These are phyloP conservation scores for Eriocheir sinensis DNA, from an alignment of 1,140 invertebrate species.

Conservation along the genomic window DNA sequence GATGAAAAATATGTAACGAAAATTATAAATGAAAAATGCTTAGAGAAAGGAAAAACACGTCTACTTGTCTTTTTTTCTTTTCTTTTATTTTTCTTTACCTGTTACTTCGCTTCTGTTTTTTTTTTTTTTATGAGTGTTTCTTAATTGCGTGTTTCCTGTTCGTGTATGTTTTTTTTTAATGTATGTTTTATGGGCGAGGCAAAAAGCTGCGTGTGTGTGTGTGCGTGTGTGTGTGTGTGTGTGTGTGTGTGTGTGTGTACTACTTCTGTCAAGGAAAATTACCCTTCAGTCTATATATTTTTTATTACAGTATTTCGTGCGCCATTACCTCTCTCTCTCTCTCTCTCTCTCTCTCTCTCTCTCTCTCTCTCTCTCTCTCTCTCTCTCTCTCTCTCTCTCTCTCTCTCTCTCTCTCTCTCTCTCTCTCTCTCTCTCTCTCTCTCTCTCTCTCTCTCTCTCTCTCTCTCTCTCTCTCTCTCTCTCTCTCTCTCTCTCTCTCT, in stretches of 20 bases:
- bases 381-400: slow-evolving; percentile 50
- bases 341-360: slow-evolving; percentile 47
- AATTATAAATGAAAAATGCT: too few species aligned
- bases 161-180: not conserved
- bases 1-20: too few species aligned
- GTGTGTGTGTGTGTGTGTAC: not conserved
- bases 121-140: not conserved
- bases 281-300: not conserved
- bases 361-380: slow-evolving; percentile 26
- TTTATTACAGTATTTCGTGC: not conserved
- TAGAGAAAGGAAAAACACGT: too few species aligned
- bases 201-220: not conserved
- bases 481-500: slow-evolving; percentile 36
- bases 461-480: slow-evolving; percentile 32
- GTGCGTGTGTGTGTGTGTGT: slow-evolving; percentile 35
- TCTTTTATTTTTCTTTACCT: not conserved
- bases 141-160: not conserved
- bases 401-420: slow-evolving; percentile 46
- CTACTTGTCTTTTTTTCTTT: not conserved
- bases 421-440: too few species aligned
- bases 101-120: too few species aligned
- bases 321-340: slow-evolving; percentile 19
- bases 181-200: too few species aligned
- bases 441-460: not conserved
- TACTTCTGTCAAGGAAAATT: not conserved